phyloP scores from a whole-genome alignment of 23 tunicate species.

The Corella eumyota region DNA sequence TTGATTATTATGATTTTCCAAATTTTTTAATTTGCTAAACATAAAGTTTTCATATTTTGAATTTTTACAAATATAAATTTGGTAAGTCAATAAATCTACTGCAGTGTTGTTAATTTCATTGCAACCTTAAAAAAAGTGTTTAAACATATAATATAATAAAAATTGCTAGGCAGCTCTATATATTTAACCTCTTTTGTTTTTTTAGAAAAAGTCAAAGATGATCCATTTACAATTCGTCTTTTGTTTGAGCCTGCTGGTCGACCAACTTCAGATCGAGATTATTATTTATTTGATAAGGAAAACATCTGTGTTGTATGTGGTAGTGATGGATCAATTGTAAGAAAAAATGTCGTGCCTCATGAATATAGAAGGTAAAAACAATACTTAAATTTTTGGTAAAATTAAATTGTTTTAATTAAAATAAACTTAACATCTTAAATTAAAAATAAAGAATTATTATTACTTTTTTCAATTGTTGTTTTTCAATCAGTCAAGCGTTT shows the following conservation, averaged over 20 bases:
- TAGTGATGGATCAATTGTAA: conserved; percentile 26
- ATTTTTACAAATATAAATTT: too few relatives aligned
- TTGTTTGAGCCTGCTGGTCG: conserved; percentile 82
- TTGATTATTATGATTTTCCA: too few relatives aligned
- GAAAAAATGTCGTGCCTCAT: conserved; percentile 86
- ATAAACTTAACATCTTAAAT: too few relatives aligned
- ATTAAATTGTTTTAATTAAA: too few relatives aligned
- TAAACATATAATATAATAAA: too few relatives aligned
- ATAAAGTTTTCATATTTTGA: neutral
- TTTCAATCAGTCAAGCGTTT: too few relatives aligned
- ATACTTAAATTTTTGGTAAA: too few relatives aligned
- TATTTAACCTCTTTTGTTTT: too few relatives aligned
- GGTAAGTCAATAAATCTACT: too few relatives aligned
- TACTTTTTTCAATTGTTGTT: neutral
- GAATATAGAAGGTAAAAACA: conserved; percentile 80
- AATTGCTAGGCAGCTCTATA: too few relatives aligned
- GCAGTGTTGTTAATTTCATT: too few relatives aligned
- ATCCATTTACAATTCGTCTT: conserved; percentile 61
- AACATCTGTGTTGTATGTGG: conserved; percentile 96
- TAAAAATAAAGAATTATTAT: neutral
- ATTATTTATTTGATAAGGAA: conserved; percentile 62
- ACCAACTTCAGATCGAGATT: conserved; percentile 49
- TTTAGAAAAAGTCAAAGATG: conserved; percentile 37
- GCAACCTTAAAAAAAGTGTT: too few relatives aligned
- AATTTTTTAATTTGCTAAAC: neutral